Evolutionary conservation across 2,888 invertebrate species (phyloP), one percentile per base, ranked within the genome.

Genomic region (Drosophila algonquin): DNA sequence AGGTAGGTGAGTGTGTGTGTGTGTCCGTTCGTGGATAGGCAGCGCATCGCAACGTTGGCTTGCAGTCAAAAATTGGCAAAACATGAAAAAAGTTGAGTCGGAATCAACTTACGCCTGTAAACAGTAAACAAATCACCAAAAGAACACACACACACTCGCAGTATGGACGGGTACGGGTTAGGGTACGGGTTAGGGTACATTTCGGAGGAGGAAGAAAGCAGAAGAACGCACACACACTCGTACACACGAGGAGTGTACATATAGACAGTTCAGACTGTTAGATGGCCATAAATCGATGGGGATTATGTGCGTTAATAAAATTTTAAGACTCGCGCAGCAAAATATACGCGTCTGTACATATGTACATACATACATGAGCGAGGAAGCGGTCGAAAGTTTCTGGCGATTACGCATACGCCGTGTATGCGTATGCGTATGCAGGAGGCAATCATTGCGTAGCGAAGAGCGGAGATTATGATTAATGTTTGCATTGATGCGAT

Each of bases 261-360:
- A 72, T 16, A 40, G 54, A 60, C 58, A 55, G 62, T 18, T 57
- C 68, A 61, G 79, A 76, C 67, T 71, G 67, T 70, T 73, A 82
- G 81, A 73, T 83, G 85, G 62, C 57, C 87, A 81, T 87, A 87
- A 82, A 82, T 82, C 74, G 85, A 70, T 87, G 81, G 63, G 75
- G 75, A 82, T 88, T 80, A 80, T 82, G 87, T 73, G 75, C 63
- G 79, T 77, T 68, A 85, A 89, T 89, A 88, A 84, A 89, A 87
- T 54, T 79, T 83, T 59, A 87, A 84, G 88, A 73, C 87, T 65
- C 55, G 53, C 16, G 67, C 12, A 32, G 35, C 21, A 60, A 69
- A 56, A 74, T 48, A 50, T 14, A 35, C 30, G 30, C 7, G 2
- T 8, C 7, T 47, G 64, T 53, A 60, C 24, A 71, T 61, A 65